These are phyloP conservation scores for Leguminivora glycinivorella DNA, from an alignment of 1,140 invertebrate genomes.

Conservation along the genomic window DNA sequence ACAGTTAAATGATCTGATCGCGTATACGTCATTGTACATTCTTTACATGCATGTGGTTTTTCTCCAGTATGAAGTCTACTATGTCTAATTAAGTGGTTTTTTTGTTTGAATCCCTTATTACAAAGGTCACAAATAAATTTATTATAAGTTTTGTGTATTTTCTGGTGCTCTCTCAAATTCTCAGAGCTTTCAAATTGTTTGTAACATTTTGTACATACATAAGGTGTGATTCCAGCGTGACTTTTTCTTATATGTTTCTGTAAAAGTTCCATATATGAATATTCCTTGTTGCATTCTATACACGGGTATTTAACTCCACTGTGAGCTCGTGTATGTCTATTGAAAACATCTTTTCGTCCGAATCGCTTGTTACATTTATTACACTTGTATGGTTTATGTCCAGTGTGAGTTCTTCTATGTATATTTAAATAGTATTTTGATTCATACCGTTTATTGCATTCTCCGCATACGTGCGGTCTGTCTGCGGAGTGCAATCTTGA, in stretches of 20 bases:
- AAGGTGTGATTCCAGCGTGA: no score
- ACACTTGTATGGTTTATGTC: neutral
- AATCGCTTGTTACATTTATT: neutral
- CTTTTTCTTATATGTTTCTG: no score
- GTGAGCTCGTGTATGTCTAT: neutral
- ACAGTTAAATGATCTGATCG: neutral
- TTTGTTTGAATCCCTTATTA: neutral
- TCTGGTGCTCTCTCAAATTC: no score
- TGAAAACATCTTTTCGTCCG: fast-evolving
- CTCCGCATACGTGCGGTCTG: neutral
- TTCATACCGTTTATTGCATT: neutral
- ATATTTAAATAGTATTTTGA: neutral
- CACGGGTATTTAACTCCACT: neutral
- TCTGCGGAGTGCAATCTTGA: neutral
- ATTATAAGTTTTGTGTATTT: no score
- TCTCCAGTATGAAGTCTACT: neutral
- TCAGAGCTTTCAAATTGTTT: no score
- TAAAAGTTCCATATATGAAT: no score
- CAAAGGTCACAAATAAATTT: neutral
- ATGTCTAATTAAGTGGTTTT: neutral
- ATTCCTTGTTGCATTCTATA: no score
- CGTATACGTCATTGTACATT: neutral
- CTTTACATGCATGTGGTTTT: neutral
- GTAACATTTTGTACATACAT: no score
- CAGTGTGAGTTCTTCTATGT: neutral